Conservation (phyloP, 2,888 invertebrate species). For the Tenthredo livida region DNA sequence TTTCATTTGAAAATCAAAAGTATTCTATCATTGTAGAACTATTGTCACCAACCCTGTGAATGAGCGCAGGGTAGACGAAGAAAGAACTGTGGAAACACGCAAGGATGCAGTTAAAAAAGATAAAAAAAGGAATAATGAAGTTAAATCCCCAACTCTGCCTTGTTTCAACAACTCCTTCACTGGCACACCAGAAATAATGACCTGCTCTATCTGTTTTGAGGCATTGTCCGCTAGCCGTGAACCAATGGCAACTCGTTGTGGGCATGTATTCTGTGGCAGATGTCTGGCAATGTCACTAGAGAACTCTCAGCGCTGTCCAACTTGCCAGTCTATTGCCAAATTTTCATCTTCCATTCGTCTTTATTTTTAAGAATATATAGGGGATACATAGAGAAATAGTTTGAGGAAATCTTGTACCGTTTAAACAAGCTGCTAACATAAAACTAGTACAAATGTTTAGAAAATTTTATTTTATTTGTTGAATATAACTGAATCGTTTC, state of each 20-base stretch:
- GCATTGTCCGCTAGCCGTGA: constrained; percentile 61
- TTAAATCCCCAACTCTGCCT: constrained; percentile 16
- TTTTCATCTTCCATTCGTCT: constrained; percentile 65
- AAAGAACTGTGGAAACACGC: background rate
- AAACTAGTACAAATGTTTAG: background rate
- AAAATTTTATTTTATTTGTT: background rate
- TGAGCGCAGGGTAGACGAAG: background rate
- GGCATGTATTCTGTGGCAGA: constrained; percentile 68
- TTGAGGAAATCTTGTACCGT: background rate
- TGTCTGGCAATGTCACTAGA: constrained; percentile 63
- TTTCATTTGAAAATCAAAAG: background rate
- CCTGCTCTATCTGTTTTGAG: constrained; percentile 69
- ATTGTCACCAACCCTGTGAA: background rate
- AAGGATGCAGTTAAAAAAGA: background rate
- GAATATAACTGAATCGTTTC: background rate
- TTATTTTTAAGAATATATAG: constrained; percentile 62
- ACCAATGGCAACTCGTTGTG: constrained; percentile 69
- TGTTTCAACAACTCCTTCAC: constrained; percentile 56
- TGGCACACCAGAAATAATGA: constrained; percentile 55
- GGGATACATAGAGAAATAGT: background rate
- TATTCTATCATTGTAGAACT: background rate
- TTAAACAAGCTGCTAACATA: background rate
- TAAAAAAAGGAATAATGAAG: too few species aligned
- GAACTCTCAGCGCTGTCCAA: constrained; percentile 65
- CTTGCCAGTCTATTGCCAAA: constrained; percentile 62